Base-by-base conservation (phyloP, 1,140 invertebrate genomes). In the Trinorchestia longiramus region DNA sequence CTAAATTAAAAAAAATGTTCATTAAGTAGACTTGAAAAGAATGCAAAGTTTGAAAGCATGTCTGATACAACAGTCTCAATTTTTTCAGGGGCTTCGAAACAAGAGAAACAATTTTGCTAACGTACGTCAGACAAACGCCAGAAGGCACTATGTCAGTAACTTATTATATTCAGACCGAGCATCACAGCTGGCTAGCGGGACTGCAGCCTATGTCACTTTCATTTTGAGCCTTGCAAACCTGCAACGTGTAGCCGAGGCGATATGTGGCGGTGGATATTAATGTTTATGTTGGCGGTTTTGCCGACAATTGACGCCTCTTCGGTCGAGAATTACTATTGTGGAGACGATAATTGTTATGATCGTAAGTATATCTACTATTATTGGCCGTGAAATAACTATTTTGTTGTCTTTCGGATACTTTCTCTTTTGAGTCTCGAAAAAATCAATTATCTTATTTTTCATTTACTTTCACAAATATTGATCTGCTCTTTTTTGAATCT, bases 261-360 rank as follows among this genome's bases (percentile, higher is more conserved):
- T 94, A 94, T 45, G 43, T 94, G 92, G 92, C 43, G 92, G 11
- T 94, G 92, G 92, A 43, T 44, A 45, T 94, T 94, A 94, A n/a
- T 94, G 44, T 45, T 94, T 40, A 94, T 36, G 6, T 45, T 94
- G 92, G 92, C 92, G 3, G 19, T 94, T 28, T 94, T 94, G 92
- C 92, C 92, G 15, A 43, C 92, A 0, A 94, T 94, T 23, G 92
- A 94, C 44, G 92, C 92, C 41, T 44, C 92, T 47, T 94, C 92
- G 44, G 95, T 95, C 36, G 95, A 95, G 43, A 95, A 62, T 62
- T 95, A 95, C 57, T 95, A 95, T 41, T 95, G 95, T 62, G 95
- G 95, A 3, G 95, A 95, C 41, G 95, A 95, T 77, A 95, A 95
- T 95, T 95, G 95, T 95, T 95, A 95, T 41, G 95, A 95, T 88